A percentile compares a stretch with the other conserved stretches of the same genome.
These are phyloP conservation scores for Morelia viridis DNA, from an alignment of 2,797 vertebrate genomes.

Conservation along the genomic window DNA sequence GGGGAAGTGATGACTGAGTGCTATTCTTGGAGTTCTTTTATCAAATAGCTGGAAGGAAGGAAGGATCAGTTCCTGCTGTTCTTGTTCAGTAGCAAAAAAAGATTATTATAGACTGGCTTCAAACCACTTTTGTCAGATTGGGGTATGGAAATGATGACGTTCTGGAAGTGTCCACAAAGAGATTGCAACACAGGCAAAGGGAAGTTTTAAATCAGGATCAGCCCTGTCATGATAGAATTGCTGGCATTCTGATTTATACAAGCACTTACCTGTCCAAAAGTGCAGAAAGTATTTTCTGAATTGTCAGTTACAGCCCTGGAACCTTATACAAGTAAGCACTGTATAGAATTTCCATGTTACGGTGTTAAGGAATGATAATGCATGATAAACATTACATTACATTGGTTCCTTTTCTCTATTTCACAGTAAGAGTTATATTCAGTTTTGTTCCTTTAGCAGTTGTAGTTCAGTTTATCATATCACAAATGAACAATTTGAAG, in stretches of 20 bases:
- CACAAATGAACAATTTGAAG: slow-evolving; percentile 32
- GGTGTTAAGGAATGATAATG: neutral
- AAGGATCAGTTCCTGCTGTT: too few species aligned
- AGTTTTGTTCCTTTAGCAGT: slow-evolving; percentile 24
- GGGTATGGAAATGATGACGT: neutral
- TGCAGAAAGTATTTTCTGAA: neutral
- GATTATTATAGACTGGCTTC: too few species aligned
- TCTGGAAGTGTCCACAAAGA: neutral
- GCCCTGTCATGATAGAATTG: neutral
- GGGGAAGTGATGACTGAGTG: neutral
- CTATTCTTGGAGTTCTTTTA: neutral
- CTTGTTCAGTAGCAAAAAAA: too few species aligned
- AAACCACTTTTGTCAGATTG: too few species aligned
- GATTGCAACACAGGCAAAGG: neutral
- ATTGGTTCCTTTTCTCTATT: neutral
- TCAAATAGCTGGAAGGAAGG: neutral
- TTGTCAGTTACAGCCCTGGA: neutral
- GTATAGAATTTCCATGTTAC: neutral
- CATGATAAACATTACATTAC: neutral
- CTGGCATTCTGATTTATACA: neutral
- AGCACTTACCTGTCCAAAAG: neutral
- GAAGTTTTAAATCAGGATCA: neutral
- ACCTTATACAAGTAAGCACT: neutral
- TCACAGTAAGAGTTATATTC: neutral
- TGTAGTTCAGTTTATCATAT: slow-evolving; percentile 24